phyloP scores from a whole-genome alignment of 2,888 invertebrate species.

The Thecocarcelia acutangulata region DNA sequence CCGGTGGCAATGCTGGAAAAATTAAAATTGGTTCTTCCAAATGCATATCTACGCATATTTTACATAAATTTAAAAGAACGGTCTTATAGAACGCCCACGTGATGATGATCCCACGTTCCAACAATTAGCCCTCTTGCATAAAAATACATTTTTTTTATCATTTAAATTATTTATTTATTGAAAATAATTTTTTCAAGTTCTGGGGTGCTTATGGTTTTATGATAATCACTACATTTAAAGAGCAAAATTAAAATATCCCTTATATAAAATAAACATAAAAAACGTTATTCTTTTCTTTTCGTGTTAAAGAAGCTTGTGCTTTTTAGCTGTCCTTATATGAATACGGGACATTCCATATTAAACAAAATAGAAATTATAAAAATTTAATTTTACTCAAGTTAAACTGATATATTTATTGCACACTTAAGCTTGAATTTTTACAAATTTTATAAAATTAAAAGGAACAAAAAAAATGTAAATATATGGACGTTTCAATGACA shows the following conservation, averaged over 20 bases:
- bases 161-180: conserved; percentile 28
- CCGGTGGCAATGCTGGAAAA: no score
- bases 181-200: conserved; percentile 1
- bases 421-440: neutral
- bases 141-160: neutral
- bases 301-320: conserved; percentile 7
- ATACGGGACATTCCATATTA: conserved; percentile 32
- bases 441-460: neutral
- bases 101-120: no score
- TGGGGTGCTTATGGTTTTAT: conserved; percentile 10
- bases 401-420: neutral
- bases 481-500: no score
- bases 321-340: conserved; percentile 31
- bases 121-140: neutral
- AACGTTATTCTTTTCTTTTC: neutral
- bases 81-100: no score
- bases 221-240: conserved; percentile 15
- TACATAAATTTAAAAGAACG: no score
- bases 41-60: no score
- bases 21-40: no score
- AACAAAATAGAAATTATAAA: neutral
- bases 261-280: conserved; percentile 23
- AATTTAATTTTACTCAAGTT: neutral
- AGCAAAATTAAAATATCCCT: conserved; percentile 14
- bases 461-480: neutral